These are phyloP conservation scores for Kryphioiulus occultus DNA, from an alignment of 2,888 invertebrate species.

Conservation along the genomic window DNA sequence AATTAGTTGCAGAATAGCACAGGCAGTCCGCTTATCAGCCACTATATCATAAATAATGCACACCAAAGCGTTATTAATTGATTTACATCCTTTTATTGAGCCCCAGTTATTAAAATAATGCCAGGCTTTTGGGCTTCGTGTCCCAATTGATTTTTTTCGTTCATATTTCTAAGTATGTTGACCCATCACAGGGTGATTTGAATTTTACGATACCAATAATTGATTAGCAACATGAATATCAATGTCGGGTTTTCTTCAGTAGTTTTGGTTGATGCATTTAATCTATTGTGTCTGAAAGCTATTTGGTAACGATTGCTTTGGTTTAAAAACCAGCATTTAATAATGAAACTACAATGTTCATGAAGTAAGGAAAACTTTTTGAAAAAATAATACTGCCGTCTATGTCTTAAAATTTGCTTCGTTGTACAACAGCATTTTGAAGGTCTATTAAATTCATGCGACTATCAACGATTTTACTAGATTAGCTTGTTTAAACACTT, in stretches of 20 bases:
- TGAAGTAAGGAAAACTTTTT: too few relatives aligned
- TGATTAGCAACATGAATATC: too few relatives aligned
- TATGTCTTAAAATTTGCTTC: neutral
- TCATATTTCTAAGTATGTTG: too few relatives aligned
- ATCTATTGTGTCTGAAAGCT: too few relatives aligned
- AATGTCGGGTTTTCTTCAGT: too few relatives aligned
- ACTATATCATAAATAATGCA: neutral
- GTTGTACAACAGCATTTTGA: neutral
- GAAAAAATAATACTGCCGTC: too few relatives aligned
- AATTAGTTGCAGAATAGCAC: neutral
- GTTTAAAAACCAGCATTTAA: too few relatives aligned
- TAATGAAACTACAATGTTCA: too few relatives aligned
- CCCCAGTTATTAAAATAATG: neutral
- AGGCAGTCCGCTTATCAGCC: neutral
- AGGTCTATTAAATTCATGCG: neutral
- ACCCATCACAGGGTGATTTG: too few relatives aligned
- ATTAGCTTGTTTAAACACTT: neutral
- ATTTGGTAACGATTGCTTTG: too few relatives aligned
- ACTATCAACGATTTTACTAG: neutral
- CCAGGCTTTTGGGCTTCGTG: neutral
- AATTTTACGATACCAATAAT: too few relatives aligned
- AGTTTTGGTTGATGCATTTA: too few relatives aligned
- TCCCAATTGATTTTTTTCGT: neutral
- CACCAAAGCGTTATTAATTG: constrained; percentile 11
- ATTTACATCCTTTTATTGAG: neutral